Base-by-base conservation (phyloP, 2,113 vertebrate species). In the Tychaedon coryphoeus region DNA sequence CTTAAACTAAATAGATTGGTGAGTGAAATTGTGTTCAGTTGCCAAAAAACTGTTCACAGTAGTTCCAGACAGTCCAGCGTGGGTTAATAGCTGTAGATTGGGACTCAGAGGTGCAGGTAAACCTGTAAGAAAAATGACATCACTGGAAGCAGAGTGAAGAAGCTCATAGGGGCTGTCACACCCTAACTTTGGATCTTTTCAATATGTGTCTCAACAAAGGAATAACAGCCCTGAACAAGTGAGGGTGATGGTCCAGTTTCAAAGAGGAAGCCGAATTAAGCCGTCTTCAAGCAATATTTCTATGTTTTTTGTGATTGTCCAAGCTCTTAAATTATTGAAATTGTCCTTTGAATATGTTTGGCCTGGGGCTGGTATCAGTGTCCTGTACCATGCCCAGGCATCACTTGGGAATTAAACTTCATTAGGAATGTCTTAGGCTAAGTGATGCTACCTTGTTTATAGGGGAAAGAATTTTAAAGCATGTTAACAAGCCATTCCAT, bases 171-270 rank as follows among this genome's bases (percentile, higher is more conserved):
- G 12, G 11, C 25, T 77, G 25, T 53, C 33, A 78, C 14, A 43
- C 70, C 45, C 79, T 47, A 53, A 0, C 12, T 24, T 18, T 69
- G 45, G 10, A 62, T 66, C 54, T 80, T 87, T 31, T 51, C 28
- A 45, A 72, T 14, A 65, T 0, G 0, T 47, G 36, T 3, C 36
- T 78, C 7, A 5, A 64, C 0, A 6, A 54, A 92, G 23, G 24
- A 8, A 22, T 12, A 19, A 15, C 43, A 78, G 57, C 72, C 7
- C 33, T 60, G 73, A 83, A 28, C 18, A 80, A 61, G 12, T 23
- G n/a, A 47, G 25, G 14, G 5, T 2, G 2, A 19, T 65, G 9
- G 11, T 36, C 6, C 17, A n/a, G 12, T 80, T 83, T 95, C 42
- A 61, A 76, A 40, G 7, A 43, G 5, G 6, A 79, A 50, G 19